These are phyloP conservation scores for Bursaphelenchus okinawaensis DNA, from an alignment of 2,888 invertebrate species.

Conservation along the genomic window DNA sequence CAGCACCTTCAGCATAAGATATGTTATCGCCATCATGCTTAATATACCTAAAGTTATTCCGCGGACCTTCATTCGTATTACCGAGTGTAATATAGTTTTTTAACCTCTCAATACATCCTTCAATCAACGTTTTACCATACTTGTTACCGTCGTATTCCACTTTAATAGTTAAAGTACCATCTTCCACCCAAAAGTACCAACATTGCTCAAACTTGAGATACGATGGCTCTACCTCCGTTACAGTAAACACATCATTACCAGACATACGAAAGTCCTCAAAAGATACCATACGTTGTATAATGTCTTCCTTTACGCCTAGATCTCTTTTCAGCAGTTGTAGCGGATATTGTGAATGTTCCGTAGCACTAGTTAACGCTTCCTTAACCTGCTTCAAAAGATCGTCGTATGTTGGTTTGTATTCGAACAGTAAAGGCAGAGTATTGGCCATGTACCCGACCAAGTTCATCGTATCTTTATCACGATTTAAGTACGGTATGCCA, in stretches of 20 bases:
- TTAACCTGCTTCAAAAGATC: slow-evolving; percentile 20
- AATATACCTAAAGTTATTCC: no score
- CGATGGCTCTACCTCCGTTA: slow-evolving; percentile 4
- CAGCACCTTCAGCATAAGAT: neutral
- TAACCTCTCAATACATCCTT: slow-evolving; percentile 8
- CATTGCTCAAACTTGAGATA: slow-evolving; percentile 34
- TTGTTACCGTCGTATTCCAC: slow-evolving; percentile 27
- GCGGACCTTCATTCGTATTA: neutral
- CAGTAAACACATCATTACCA: slow-evolving; percentile 4
- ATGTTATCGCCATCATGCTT: neutral
- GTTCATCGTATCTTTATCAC: slow-evolving; percentile 21
- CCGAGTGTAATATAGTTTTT: neutral
- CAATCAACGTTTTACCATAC: slow-evolving; percentile 12
- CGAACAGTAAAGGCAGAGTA: slow-evolving; percentile 22
- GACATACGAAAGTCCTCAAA: slow-evolving; percentile 20
- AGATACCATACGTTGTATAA: slow-evolving; percentile 28
- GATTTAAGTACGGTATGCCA: slow-evolving; percentile 38
- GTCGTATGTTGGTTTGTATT: neutral
- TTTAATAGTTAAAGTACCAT: slow-evolving; percentile 1
- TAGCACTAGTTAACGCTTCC: slow-evolving; percentile 9
- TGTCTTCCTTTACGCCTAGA: slow-evolving; percentile 17
- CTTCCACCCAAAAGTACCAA: slow-evolving; percentile 18
- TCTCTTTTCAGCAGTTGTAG: slow-evolving; percentile 16
- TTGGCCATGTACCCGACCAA: slow-evolving; percentile 43
- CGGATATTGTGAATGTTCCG: slow-evolving; percentile 17